Base-by-base conservation (phyloP, 2,888 invertebrate genomes). In the Quadroppia sp. region DNA sequence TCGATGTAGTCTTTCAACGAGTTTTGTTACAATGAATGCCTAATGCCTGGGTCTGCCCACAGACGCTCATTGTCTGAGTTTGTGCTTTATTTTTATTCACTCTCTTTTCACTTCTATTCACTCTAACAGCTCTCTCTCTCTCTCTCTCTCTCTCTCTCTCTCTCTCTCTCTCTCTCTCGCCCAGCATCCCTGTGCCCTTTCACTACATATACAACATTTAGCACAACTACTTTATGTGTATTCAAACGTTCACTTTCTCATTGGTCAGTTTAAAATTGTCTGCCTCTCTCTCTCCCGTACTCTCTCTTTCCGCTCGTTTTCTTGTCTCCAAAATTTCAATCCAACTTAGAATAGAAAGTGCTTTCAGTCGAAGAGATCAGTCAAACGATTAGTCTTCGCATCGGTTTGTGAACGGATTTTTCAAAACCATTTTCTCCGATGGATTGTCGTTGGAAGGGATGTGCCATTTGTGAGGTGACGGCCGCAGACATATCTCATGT, bases 231-330 rank as follows among this genome's bases (percentile, higher is more conserved):
- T 69, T 69, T 69, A 69, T 13, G 15, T 36, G 25, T 42, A 20
- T 42, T 40, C 42, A 69, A 40, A n/a, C 25, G 20, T 23, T 69
- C 23, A n/a, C n/a, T n/a, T n/a, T n/a, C n/a, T n/a, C n/a, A 69
- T 69, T 69, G 69, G 69, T 69, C 69, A 69, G 69, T 69, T 69
- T 69, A 69, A 69, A 69, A 69, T 69, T 69, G 28, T 69, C 69
- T 45, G 69, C 69, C 45, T 67, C 45, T 69, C 45, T 30, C n/a
- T 61, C 67, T 67, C 25, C 17, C 28, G n/a, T 28, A n/a, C 59
- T 59, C 61, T 17, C 36, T 64, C 36, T 69, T 23, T 69, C 69
- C 23, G 69, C 45, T 45, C 36, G 25, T 42, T 40, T 69, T 69
- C 45, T 45, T 69, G 40, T 40, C n/a, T 20, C 23, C 45, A 25